Percentiles rank a stretch among this genome's conserved stretches.
phyloP scores from a whole-genome alignment of 2,888 invertebrate species.

The Erannis defoliaria region DNA sequence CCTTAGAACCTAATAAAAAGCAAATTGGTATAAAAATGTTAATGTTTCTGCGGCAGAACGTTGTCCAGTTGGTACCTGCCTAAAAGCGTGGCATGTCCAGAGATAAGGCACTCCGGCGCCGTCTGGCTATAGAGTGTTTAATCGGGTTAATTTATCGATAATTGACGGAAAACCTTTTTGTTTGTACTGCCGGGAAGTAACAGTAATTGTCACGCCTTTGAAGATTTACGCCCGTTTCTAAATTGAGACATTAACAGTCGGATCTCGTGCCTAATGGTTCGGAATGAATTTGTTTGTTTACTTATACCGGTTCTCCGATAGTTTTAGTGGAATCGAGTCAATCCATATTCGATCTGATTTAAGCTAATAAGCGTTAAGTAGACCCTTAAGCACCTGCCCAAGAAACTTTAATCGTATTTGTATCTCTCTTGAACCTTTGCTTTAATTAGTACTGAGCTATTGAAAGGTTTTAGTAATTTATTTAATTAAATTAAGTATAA shows the following conservation, averaged over 20 bases:
- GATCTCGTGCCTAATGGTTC: slow-evolving; percentile 86
- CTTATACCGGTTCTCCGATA: slow-evolving; percentile 76
- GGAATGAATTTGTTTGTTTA: slow-evolving; percentile 86
- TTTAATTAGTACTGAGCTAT: slow-evolving; percentile 30
- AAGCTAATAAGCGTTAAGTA: slow-evolving; percentile 62
- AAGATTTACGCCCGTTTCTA: slow-evolving; percentile 86
- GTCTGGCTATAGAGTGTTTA: slow-evolving; percentile 81
- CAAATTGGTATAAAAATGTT: slow-evolving; percentile 80
- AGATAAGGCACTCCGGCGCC: slow-evolving; percentile 83
- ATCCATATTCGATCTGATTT: slow-evolving; percentile 64
- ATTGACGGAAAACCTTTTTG: slow-evolving; percentile 86
- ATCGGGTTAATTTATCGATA: slow-evolving; percentile 87
- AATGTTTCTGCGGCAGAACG: slow-evolving; percentile 70
- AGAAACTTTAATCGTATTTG: slow-evolving; percentile 32
- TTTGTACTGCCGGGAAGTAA: slow-evolving; percentile 86
- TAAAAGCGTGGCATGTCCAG: slow-evolving; percentile 84
- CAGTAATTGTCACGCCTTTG: slow-evolving; percentile 87
- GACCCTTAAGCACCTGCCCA: slow-evolving; percentile 40
- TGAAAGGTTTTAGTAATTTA: slow-evolving; percentile 26
- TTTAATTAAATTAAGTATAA: slow-evolving; percentile 9
- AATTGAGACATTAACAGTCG: slow-evolving; percentile 86
- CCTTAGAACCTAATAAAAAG: slow-evolving; percentile 73
- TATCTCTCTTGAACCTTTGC: slow-evolving; percentile 31
- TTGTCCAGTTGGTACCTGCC: slow-evolving; percentile 77
- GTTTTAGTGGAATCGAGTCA: slow-evolving; percentile 63